phyloP scores from a whole-genome alignment of 2,113 vertebrate species.

The Charina bottae region DNA sequence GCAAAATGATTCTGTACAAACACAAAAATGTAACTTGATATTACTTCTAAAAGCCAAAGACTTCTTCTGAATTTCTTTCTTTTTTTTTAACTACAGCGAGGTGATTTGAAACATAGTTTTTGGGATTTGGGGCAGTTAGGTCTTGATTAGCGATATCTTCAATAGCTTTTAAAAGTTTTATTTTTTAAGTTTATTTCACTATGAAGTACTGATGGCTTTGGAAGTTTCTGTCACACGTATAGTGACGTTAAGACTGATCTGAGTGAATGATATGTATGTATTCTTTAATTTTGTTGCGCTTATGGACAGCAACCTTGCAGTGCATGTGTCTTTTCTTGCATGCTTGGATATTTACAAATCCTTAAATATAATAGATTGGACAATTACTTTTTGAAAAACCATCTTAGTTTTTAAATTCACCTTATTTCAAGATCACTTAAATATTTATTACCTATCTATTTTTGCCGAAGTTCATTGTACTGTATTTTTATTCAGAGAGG shows the following conservation, averaged over 20 bases:
- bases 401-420: neutral
- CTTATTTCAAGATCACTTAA: neutral
- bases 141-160: neutral
- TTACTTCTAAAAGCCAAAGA: neutral
- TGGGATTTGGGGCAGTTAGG: neutral
- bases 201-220: accelerated
- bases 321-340: neutral
- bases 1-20: neutral
- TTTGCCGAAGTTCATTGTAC: neutral
- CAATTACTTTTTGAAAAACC: too few species aligned
- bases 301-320: neutral
- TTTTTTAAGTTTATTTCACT: neutral
- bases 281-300: neutral
- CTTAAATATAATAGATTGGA: neutral
- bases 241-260: neutral
- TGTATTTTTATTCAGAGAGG: neutral
- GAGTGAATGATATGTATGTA: neutral
- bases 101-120: neutral
- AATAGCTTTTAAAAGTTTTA: accelerated
- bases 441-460: too few species aligned
- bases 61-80: neutral
- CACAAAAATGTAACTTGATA: neutral
- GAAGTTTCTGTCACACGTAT: neutral
- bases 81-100: neutral
- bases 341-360: neutral